Evolutionary conservation across 1,140 invertebrate species (phyloP), one percentile per base, ranked within the genome.

Genomic region (Vanessa tameamea): DNA sequence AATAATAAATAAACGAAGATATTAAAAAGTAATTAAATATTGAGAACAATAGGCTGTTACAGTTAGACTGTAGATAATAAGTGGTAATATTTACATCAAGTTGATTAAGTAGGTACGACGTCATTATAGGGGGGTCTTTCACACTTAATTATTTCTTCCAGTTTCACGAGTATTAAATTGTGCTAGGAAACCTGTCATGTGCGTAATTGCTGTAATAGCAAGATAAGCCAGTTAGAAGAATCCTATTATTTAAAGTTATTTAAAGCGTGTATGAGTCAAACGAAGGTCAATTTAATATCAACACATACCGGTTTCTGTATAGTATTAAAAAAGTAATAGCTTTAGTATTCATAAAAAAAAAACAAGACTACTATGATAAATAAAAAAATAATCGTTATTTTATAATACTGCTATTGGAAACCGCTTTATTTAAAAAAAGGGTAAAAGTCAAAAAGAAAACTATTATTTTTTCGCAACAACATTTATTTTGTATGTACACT

Each of bases 401-500:
- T 43, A 43, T 43, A 43, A 9, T 9, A 43, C 37, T 43, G 37
- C 37, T 43, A 43, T 43, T 43, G 0, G 7, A 43, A 8, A 9
- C 9, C 1, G 37, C 6, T 43, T 43, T 43, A 9, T 43, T 9
- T 1, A 15, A 14, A n/a, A 15, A n/a, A 51, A 59, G 1, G 55
- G 23, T 26, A 26, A 11, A 13, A 8, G 50, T 67, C 31, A 72
- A 82, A 83, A 82, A 78, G 76, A 83, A 83, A 76, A 64, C 67
- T 48, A 67, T 81, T 82, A 20, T 75, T 80, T 31, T 31, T 81
- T 87, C 78, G 85, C 82, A 91, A 90, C 87, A 91, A 90, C 87
- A 91, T 91, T 91, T 92, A 91, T 91, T 91, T 86, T 87, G 81
- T 89, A 91, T 91, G 87, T 92, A 92, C 90, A 91, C 87, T 89